A percentile compares a stretch with the other conserved stretches of the same genome.
These are phyloP conservation scores for Lepidotrigona ventralis DNA, from an alignment of 1,140 invertebrate genomes.

Conservation along the genomic window DNA sequence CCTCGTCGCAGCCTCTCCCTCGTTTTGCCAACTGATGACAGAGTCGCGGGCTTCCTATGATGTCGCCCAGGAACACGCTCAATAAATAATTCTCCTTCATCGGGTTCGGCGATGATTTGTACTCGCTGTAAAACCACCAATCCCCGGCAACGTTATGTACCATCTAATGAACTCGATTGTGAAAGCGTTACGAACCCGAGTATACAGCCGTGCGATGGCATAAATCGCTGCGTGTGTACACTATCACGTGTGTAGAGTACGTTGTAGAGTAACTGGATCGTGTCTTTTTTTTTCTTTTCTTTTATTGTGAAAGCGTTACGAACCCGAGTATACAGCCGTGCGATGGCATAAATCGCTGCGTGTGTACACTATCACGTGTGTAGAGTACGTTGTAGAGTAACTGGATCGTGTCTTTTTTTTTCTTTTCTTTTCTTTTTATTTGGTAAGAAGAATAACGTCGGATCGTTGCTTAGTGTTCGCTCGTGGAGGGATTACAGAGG, in stretches of 20 bases:
- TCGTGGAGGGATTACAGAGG: neutral
- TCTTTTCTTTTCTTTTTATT: neutral
- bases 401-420: neutral
- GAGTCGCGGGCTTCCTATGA: constrained; percentile 87
- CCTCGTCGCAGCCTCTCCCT: constrained; percentile 79
- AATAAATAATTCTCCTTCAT: constrained; percentile 90
- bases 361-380: neutral
- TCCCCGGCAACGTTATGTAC: neutral
- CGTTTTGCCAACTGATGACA: constrained; percentile 89
- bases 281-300: neutral
- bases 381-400: neutral
- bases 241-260: neutral
- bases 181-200: constrained; percentile 1
- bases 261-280: constrained; percentile 12
- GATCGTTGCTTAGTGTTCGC: neutral
- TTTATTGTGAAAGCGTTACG: constrained; percentile 11
- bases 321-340: neutral
- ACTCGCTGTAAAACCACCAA: constrained; percentile 83
- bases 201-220: neutral
- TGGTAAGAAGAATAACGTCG: too few species aligned
- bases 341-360: neutral
- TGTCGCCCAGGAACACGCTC: constrained; percentile 90
- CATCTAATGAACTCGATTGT: neutral
- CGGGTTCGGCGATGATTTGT: constrained; percentile 85
- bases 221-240: neutral